Base-by-base conservation (phyloP, 2,888 invertebrate genomes). In the Pimpla rufipes region DNA sequence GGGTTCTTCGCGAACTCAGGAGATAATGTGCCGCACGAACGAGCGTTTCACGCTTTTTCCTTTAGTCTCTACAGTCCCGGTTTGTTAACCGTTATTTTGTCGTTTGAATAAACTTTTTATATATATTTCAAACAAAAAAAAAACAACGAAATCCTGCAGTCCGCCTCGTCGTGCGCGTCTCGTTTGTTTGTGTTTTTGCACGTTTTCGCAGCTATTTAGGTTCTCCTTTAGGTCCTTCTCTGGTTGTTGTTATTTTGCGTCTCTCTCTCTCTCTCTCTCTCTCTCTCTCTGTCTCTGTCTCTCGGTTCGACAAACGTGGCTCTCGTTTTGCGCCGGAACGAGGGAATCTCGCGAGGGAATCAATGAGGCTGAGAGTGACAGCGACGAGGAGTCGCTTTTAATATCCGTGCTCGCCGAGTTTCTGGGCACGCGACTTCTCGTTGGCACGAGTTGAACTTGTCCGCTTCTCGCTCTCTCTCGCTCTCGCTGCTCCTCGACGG, bases 41-140 rank as follows among this genome's bases (percentile, higher is more conserved):
- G 21, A 52, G 37, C 18, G 18, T 11, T 35, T 57, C 23, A 23
- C 4, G 13, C 62, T 79, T 76, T 79, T 23, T 37, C 62, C 35
- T 47, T 16, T 55, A 16, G n/a, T 81, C 57, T 50, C 50, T 57
- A 45, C 79, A 80, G 83, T 81, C 85, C 78, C 67, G 55, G 75
- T 67, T 59, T 81, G 83, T 78, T 74, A 55, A 45, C 18, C 80
- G 45, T 77, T 37, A 23, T 68, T 47, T 73, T 70, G 35, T 59
- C 37, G 62, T 64, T 35, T 64, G 29, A 29, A 29, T 5, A 5
- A 29, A n/a, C n/a, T n/a, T n/a, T n/a, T n/a, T n/a, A n/a, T n/a
- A n/a, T n/a, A n/a, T n/a, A n/a, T n/a, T n/a, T n/a, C n/a, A n/a
- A n/a, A n/a, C n/a, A n/a, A n/a, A n/a, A n/a, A n/a, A 29, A 16